A percentile compares a stretch with the other conserved stretches of the same genome.
These are phyloP conservation scores for Semicossyphus pulcher DNA, from an alignment of 2,113 vertebrate species.

Conservation along the genomic window DNA sequence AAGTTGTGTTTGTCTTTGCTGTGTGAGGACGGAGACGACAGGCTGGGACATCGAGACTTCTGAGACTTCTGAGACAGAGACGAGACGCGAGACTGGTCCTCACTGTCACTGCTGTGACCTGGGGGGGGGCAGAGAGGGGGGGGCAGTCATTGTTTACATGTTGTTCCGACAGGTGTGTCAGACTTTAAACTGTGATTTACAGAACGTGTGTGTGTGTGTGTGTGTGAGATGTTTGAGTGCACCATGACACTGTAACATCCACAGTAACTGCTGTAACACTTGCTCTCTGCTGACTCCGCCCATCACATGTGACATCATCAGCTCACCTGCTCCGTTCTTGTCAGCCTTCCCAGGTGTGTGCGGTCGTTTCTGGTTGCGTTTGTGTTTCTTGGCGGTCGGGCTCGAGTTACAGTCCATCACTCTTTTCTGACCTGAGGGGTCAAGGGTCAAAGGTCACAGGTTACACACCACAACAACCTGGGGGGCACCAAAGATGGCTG, in stretches of 20 bases:
- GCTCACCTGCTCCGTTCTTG: constrained; percentile 93
- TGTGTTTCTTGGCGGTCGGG: constrained; percentile 92
- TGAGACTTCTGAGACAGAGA: constrained; percentile 85
- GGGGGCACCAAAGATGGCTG: too few species aligned
- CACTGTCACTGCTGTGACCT: constrained; percentile 98
- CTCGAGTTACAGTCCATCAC: constrained; percentile 86
- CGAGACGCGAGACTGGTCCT: constrained; percentile 84
- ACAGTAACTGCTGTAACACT: too few species aligned
- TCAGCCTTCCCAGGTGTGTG: constrained; percentile 87
- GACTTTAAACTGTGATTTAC: too few species aligned
- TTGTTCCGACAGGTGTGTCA: too few species aligned
- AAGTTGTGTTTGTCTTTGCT: constrained; percentile 90
- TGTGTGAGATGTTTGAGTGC: too few species aligned
- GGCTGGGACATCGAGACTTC: constrained; percentile 84
- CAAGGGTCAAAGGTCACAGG: constrained; percentile 26
- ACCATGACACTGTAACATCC: too few species aligned
- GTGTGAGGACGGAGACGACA: constrained; percentile 88
- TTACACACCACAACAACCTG: background rate
- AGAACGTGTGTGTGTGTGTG: too few species aligned
- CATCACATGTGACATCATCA: background rate
- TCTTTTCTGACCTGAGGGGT: constrained; percentile 90
- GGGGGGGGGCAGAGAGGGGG: background rate
- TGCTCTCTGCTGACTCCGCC: too few species aligned
- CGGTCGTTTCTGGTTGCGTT: constrained; percentile 92
- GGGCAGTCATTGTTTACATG: too few species aligned